These are phyloP conservation scores for Anolis apletophallus DNA, from an alignment of 2,797 vertebrate species.

Conservation along the genomic window DNA sequence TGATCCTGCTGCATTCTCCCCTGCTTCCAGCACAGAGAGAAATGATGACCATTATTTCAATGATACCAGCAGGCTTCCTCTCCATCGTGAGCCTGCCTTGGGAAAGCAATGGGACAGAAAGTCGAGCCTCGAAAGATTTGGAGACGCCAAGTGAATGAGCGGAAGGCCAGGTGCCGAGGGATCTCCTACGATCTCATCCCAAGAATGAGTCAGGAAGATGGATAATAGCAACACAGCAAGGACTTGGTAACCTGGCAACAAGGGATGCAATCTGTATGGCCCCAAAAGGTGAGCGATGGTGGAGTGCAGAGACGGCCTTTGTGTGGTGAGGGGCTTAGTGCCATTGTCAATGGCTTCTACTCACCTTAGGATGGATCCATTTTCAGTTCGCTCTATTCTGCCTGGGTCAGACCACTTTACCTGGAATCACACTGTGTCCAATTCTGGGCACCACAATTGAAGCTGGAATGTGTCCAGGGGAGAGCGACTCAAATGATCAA, in stretches of 20 bases:
- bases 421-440: too few species aligned
- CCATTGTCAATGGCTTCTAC: constrained; percentile 38
- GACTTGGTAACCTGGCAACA: constrained; percentile 65
- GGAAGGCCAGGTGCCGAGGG: not conserved
- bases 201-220: not conserved
- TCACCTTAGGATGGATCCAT: constrained; percentile 48
- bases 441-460: too few species aligned
- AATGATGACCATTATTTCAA: too few species aligned
- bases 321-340: constrained; percentile 52
- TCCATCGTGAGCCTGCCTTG: not conserved
- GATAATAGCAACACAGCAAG: constrained; percentile 43
- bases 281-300: constrained; percentile 67
- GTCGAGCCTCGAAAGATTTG: not conserved
- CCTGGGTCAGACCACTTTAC: too few species aligned
- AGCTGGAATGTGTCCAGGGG: too few species aligned
- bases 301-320: constrained; percentile 63
- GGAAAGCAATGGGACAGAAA: not conserved
- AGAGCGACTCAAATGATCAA: too few species aligned
- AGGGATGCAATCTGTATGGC: constrained; percentile 55
- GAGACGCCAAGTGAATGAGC: too few species aligned
- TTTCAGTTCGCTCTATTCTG: too few species aligned
- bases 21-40: not conserved
- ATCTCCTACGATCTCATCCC: not conserved
- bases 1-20: not conserved
- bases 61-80: not conserved